Evolutionary conservation across 2,113 vertebrate genomes (phyloP).

Genomic region (Chionis minor): DNA sequence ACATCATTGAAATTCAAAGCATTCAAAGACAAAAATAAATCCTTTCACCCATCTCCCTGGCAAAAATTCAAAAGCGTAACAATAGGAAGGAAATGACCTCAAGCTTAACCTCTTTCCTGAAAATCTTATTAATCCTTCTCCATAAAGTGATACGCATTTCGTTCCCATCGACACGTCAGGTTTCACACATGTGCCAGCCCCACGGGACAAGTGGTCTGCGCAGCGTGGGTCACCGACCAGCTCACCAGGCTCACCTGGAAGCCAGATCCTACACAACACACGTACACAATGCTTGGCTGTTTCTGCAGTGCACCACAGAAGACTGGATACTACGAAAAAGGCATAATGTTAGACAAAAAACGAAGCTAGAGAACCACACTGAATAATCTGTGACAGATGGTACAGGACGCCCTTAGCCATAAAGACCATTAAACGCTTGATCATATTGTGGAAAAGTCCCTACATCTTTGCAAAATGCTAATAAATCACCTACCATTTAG

Average conservation of each 20-base stretch:
- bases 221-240: neutral
- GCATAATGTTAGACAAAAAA: neutral
- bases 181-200: neutral
- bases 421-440: neutral
- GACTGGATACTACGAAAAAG: neutral
- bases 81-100: slow-evolving; percentile 64
- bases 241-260: neutral
- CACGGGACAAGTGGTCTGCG: accelerated
- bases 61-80: slow-evolving; percentile 33
- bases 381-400: neutral
- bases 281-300: accelerated
- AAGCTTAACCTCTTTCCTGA: slow-evolving; percentile 61
- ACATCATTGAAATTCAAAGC: slow-evolving; percentile 35
- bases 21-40: slow-evolving; percentile 57
- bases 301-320: neutral
- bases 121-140: slow-evolving; percentile 38
- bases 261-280: neutral
- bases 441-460: neutral
- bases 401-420: neutral
- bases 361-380: neutral
- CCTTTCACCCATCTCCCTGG: slow-evolving; percentile 45
- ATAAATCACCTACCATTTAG: neutral
- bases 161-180: neutral
- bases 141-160: neutral
- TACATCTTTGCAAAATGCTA: neutral